These are phyloP conservation scores for Cossypha caffra DNA, from an alignment of 2,797 vertebrate genomes.

Conservation along the genomic window DNA sequence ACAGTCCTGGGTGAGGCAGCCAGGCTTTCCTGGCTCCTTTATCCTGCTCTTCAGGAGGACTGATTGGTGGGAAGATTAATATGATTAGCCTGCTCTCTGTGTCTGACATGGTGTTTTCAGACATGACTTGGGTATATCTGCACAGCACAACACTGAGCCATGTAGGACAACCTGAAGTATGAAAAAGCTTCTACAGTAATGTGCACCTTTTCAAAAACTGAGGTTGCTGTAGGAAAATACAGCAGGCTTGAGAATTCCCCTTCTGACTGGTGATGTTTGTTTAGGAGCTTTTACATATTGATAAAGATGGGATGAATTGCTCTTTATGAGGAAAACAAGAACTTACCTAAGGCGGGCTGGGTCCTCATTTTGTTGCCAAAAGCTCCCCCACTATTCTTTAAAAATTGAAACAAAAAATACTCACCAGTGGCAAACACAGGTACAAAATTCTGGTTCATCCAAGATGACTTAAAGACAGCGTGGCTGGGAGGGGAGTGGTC, in stretches of 20 bases:
- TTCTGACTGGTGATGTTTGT: neutral
- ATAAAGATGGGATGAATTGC: neutral
- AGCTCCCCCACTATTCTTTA: neutral
- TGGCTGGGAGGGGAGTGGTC: neutral
- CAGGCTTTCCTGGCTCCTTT: neutral
- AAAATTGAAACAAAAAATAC: neutral
- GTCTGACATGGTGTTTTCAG: neutral
- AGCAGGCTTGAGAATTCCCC: neutral
- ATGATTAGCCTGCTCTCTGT: neutral
- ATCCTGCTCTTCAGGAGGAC: neutral
- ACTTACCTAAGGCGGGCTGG: neutral
- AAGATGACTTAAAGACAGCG: neutral
- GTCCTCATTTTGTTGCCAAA: neutral
- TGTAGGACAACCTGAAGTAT: neutral
- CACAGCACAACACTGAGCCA: neutral
- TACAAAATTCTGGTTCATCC: neutral
- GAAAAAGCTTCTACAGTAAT: neutral
- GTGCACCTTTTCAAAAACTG: neutral
- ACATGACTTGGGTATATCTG: neutral
- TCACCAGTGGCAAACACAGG: neutral
- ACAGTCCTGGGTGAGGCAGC: neutral
- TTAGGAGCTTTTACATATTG: neutral
- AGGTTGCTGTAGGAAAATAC: neutral
- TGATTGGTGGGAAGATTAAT: neutral
- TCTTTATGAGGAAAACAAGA: neutral